Evolutionary conservation across 2,797 vertebrate species (phyloP).

Genomic region (Oreochromis mossambicus): DNA sequence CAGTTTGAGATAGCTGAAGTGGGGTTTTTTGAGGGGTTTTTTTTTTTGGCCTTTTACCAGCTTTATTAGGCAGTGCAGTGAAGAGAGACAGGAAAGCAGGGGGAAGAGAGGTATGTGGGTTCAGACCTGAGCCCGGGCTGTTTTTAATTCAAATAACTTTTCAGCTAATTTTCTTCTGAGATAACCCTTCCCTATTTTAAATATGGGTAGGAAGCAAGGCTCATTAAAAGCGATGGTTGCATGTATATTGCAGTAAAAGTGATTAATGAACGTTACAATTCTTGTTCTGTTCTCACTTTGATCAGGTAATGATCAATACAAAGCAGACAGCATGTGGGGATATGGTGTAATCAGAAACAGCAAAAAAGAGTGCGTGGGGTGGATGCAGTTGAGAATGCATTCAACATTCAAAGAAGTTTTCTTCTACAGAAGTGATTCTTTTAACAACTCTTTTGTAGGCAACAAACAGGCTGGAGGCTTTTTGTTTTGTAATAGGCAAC

Average conservation of each 20-base stretch:
- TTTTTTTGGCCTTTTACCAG: background rate
- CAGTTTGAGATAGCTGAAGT: background rate
- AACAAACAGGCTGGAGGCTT: background rate
- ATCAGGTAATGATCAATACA: background rate
- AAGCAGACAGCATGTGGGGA: background rate
- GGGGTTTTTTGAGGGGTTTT: rapidly evolving
- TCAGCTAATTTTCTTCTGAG: background rate
- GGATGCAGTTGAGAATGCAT: background rate
- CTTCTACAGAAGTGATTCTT: background rate
- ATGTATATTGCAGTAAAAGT: background rate
- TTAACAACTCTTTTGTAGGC: background rate
- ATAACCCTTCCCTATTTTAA: background rate
- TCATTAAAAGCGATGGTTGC: background rate
- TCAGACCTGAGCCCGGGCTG: background rate
- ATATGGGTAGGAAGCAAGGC: background rate
- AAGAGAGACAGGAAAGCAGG: background rate
- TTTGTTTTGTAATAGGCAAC: background rate
- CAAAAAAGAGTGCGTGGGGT: background rate
- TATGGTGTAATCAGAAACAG: background rate
- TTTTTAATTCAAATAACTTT: background rate
- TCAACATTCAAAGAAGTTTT: background rate
- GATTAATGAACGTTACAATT: background rate
- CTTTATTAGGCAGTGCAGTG: background rate
- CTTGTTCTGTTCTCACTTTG: background rate
- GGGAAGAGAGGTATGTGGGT: background rate